A percentile compares a stretch with the other conserved stretches of the same genome.
These are phyloP conservation scores for Eupelmus urozonus DNA, from an alignment of 2,888 invertebrate genomes.

Conservation along the genomic window DNA sequence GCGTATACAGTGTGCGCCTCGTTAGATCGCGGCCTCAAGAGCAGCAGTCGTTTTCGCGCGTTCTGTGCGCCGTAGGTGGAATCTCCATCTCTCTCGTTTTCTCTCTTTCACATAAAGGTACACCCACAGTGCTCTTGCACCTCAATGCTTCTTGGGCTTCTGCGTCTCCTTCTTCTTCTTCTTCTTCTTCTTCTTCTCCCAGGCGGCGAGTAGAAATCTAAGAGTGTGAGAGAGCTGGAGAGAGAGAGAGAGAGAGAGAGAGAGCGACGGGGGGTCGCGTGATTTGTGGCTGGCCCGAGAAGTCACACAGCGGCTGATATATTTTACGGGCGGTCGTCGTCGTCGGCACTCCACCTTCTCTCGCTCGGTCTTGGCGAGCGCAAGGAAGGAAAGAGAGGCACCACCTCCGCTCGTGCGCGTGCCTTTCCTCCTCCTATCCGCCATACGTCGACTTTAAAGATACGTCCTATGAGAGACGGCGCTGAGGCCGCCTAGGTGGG, in stretches of 20 bases:
- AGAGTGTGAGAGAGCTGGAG: constrained; percentile 63
- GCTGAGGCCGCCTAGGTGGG: constrained; percentile 36
- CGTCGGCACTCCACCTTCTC: constrained; percentile 47
- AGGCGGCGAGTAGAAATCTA: constrained; percentile 34
- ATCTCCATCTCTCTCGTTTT: too few relatives aligned
- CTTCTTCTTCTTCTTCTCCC: not conserved
- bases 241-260: constrained; percentile 47
- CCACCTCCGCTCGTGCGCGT: constrained; percentile 52
- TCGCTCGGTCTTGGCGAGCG: not conserved
- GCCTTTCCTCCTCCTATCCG: constrained; percentile 47
- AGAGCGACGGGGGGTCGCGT: constrained; percentile 76
- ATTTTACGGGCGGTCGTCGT: constrained; percentile 74
- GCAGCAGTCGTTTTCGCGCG: constrained; percentile 36
- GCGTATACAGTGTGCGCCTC: too few relatives aligned
- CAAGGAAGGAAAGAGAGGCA: constrained; percentile 14
- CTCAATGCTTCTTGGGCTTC: constrained; percentile 38
- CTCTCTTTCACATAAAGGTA: constrained; percentile 64
- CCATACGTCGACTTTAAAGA: constrained; percentile 60
- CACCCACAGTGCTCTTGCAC: constrained; percentile 68
- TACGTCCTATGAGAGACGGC: constrained; percentile 58
- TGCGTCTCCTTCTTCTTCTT: not conserved
- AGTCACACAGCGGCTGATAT: constrained; percentile 77
- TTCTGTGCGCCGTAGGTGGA: not conserved
- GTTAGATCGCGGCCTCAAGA: constrained; percentile 26
- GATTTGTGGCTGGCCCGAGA: constrained; percentile 77